These are phyloP conservation scores for Cyphomyrus plagiostoma DNA, from an alignment of 2,113 vertebrate genomes.

Conservation along the genomic window DNA sequence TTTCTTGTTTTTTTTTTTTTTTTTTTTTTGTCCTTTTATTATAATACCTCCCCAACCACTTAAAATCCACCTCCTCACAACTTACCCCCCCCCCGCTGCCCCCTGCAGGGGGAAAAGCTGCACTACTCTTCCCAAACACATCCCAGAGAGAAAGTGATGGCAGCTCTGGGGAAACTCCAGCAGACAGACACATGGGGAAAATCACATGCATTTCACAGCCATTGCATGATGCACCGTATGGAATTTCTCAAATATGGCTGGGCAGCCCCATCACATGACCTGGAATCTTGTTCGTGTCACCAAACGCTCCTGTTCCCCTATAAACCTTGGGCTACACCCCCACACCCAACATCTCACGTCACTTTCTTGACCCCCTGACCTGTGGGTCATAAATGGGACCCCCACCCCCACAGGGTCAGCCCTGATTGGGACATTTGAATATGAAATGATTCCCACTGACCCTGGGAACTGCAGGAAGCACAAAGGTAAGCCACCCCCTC, in stretches of 20 bases:
- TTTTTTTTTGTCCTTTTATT: too few species aligned
- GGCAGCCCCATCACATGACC: background rate
- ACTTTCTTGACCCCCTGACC: slow-evolving; percentile 69
- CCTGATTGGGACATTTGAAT: slow-evolving; percentile 75
- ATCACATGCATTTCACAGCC: background rate
- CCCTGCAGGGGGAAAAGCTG: background rate
- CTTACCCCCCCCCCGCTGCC: slow-evolving; percentile 20
- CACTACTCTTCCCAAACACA: background rate
- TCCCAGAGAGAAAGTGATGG: background rate
- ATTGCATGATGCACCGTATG: background rate
- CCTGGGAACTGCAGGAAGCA: slow-evolving; percentile 63
- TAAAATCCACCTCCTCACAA: too few species aligned
- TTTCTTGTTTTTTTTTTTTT: too few species aligned
- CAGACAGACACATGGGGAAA: background rate
- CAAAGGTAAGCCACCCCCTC: slow-evolving; percentile 44
- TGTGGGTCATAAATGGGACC: slow-evolving; percentile 62
- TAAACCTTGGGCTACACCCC: slow-evolving; percentile 49
- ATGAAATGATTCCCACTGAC: slow-evolving; percentile 64
- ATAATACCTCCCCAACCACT: too few species aligned
- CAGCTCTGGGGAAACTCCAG: background rate
- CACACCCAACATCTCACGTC: slow-evolving; percentile 59
- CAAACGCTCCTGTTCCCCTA: slow-evolving; percentile 11
- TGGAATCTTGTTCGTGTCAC: background rate
- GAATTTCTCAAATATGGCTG: background rate
- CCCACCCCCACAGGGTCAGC: slow-evolving; percentile 14